A percentile compares a stretch with the other conserved stretches of the same genome.
Evolutionary conservation across 2,888 invertebrate genomes (phyloP).

Genomic region (Actias luna): DNA sequence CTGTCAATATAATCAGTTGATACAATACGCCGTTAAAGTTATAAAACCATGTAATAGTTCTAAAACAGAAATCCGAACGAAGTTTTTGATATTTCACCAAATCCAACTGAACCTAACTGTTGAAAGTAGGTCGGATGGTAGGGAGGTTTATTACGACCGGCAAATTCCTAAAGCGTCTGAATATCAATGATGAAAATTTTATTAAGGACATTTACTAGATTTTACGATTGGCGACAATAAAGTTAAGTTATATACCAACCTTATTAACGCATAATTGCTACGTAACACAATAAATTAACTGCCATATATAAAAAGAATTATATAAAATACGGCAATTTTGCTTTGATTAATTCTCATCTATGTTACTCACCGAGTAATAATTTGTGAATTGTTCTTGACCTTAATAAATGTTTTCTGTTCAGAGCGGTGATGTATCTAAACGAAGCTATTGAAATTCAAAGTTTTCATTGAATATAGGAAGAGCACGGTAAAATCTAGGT

Average conservation of each 20-base stretch:
- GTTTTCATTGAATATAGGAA: constrained; percentile 6
- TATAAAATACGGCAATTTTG: constrained; percentile 34
- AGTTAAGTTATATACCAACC: constrained; percentile 40
- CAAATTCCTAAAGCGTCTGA: constrained; percentile 7
- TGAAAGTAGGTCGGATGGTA: not conserved
- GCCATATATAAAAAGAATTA: constrained; percentile 40
- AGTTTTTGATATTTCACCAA: not conserved
- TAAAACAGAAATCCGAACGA: not conserved
- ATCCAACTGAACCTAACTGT: not conserved
- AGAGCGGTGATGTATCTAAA: not conserved
- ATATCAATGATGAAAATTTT: not conserved
- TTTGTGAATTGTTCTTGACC: constrained; percentile 9
- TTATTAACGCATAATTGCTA: constrained; percentile 41
- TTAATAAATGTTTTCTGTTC: not conserved
- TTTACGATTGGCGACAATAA: constrained; percentile 55
- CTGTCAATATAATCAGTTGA: not conserved
- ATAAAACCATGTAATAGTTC: not conserved
- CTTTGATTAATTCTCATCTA: constrained; percentile 21
- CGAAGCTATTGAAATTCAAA: constrained; percentile 4
- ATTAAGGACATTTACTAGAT: constrained; percentile 26
- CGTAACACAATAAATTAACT: constrained; percentile 48
- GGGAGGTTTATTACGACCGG: not conserved
- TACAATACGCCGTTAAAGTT: not conserved
- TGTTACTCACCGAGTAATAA: constrained; percentile 3
- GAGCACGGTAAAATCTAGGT: not conserved